A percentile compares a stretch with the other conserved stretches of the same genome.
Conservation (phyloP, 1,140 invertebrate genomes). For the Agrilus planipennis region DNA sequence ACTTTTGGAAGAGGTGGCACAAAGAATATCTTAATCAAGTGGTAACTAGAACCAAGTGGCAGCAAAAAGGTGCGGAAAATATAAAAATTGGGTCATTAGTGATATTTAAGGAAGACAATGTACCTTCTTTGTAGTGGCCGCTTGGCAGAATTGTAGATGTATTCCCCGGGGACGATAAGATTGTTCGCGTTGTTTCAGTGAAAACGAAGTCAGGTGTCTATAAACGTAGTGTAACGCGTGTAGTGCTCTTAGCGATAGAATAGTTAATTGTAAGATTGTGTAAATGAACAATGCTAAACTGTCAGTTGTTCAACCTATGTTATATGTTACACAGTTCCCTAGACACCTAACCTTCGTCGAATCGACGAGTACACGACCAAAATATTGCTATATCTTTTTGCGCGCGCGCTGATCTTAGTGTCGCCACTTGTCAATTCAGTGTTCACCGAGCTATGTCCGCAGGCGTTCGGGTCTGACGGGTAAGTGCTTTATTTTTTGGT, state of each 20-base stretch:
- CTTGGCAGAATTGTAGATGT: neutral
- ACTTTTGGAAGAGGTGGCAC: neutral
- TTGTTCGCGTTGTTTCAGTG: neutral
- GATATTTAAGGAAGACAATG: neutral
- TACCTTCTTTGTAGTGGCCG: neutral
- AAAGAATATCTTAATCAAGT: neutral
- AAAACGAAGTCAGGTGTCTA: neutral
- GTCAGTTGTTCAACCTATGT: slow-evolving; percentile 1
- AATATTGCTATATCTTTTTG: too few species aligned
- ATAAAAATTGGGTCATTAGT: neutral
- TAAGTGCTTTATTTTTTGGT: too few species aligned
- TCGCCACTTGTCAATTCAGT: too few species aligned
- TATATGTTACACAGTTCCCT: neutral
- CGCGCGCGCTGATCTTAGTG: too few species aligned
- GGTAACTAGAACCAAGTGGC: neutral
- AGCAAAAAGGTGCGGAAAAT: neutral
- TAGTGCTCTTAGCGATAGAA: too few species aligned
- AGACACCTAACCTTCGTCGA: too few species aligned
- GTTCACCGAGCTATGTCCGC: too few species aligned
- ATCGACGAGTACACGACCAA: too few species aligned
- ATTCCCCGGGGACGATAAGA: neutral
- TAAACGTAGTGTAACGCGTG: too few species aligned
- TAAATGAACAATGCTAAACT: too few species aligned
- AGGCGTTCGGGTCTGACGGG: too few species aligned
- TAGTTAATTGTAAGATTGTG: too few species aligned